Percentiles rank a stretch among this genome's conserved stretches.
phyloP scores from a whole-genome alignment of 2,113 vertebrate genomes.

The Cricetomys ansorgei region DNA sequence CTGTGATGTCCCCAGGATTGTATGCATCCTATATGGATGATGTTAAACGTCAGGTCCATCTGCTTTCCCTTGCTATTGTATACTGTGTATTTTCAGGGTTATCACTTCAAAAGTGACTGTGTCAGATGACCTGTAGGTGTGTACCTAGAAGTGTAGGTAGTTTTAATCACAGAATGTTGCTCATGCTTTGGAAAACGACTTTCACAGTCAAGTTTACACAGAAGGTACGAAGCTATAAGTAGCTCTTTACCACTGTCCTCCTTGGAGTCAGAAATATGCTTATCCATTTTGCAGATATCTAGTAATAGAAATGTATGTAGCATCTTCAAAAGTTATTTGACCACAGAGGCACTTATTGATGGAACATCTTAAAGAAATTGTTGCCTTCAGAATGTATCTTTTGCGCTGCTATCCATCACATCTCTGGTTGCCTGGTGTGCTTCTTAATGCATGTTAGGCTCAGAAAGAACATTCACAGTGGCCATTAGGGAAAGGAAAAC shows the following conservation, averaged over 20 bases:
- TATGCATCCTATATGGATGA: neutral
- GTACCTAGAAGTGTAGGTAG: neutral
- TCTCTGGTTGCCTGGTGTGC: neutral
- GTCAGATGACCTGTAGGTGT: neutral
- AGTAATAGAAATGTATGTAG: neutral
- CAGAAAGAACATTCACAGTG: accelerated
- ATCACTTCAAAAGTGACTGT: neutral
- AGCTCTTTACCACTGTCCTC: neutral
- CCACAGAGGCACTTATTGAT: neutral
- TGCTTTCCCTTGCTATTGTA: neutral
- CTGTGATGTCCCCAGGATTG: neutral
- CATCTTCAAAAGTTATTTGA: neutral
- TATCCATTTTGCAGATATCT: neutral
- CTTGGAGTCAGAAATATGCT: neutral
- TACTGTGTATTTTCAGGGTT: neutral
- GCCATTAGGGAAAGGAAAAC: neutral
- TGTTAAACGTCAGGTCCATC: neutral
- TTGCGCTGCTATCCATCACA: neutral
- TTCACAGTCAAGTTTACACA: neutral
- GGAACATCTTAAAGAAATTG: neutral
- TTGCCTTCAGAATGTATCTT: neutral
- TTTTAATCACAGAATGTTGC: neutral
- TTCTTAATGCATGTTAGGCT: neutral
- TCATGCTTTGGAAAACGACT: neutral
- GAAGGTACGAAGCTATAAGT: neutral